Evolutionary conservation across 2,113 vertebrate species (phyloP).

Genomic region (Leptobrachium ailaonicum): DNA sequence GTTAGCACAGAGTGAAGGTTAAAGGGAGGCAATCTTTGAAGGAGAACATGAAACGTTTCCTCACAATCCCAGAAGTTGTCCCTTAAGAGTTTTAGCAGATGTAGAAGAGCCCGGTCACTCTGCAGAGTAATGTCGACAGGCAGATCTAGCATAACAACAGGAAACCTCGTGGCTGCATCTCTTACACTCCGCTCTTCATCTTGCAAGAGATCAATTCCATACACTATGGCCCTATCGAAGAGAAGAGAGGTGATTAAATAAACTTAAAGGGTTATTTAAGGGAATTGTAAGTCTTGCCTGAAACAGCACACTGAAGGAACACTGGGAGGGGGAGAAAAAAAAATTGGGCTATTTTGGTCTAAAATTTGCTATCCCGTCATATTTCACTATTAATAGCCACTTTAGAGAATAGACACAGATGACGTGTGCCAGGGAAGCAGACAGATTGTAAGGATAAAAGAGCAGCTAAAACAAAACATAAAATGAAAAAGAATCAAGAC

Average conservation of each 20-base stretch:
- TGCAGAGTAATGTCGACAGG: slow-evolving; percentile 56
- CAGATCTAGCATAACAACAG: slow-evolving; percentile 53
- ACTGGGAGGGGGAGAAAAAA: too few relatives aligned
- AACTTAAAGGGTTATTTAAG: too few relatives aligned
- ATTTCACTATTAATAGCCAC: too few relatives aligned
- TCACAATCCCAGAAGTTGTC: slow-evolving; percentile 63
- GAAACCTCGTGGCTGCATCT: slow-evolving; percentile 65
- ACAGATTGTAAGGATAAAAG: background rate
- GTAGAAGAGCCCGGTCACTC: slow-evolving; percentile 67
- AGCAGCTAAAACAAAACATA: background rate
- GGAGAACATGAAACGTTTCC: slow-evolving; percentile 65
- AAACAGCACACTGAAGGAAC: background rate
- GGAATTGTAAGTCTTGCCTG: background rate
- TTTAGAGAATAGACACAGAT: too few relatives aligned
- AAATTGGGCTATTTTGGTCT: too few relatives aligned
- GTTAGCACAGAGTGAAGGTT: slow-evolving; percentile 65
- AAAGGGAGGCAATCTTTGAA: slow-evolving; percentile 69
- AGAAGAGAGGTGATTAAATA: too few relatives aligned
- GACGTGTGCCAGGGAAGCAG: too few relatives aligned
- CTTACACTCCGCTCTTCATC: slow-evolving; percentile 79
- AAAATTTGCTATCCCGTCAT: too few relatives aligned
- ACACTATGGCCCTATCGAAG: slow-evolving; percentile 62
- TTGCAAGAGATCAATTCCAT: slow-evolving; percentile 76
- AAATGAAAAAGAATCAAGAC: background rate
- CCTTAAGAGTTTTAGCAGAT: slow-evolving; percentile 72